Percentiles rank a stretch among this genome's conserved stretches.
Evolutionary conservation across 2,113 vertebrate genomes (phyloP).

Genomic region (Gymnogyps californianus): DNA sequence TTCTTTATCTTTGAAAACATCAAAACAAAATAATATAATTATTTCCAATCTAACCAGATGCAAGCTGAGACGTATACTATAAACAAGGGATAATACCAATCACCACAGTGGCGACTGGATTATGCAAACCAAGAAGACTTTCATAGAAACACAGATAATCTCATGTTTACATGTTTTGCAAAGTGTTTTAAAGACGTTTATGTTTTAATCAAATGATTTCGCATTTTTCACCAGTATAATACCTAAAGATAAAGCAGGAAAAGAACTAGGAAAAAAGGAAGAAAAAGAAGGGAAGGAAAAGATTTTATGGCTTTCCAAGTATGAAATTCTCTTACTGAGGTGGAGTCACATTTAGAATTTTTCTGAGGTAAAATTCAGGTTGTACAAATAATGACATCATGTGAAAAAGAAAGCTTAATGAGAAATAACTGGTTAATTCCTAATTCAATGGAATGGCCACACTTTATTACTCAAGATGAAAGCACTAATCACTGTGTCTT

Average conservation of each 20-base stretch:
- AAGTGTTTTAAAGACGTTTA: background rate
- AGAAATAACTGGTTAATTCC: background rate
- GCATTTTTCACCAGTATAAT: background rate
- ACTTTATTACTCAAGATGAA: background rate
- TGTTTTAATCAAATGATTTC: background rate
- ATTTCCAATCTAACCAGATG: background rate
- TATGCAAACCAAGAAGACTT: background rate
- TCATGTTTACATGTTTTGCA: background rate
- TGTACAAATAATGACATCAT: background rate
- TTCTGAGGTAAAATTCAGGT: background rate
- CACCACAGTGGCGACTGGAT: background rate
- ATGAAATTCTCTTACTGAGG: background rate
- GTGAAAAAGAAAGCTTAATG: background rate
- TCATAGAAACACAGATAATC: background rate
- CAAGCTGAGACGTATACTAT: background rate
- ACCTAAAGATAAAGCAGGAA: background rate
- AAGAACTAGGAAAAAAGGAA: accelerated
- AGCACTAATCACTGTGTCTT: background rate
- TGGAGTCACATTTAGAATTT: background rate
- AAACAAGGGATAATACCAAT: background rate
- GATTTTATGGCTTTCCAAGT: background rate
- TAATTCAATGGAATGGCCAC: background rate
- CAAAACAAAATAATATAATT: background rate
- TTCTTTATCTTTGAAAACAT: background rate
- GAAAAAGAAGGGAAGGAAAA: background rate